A percentile compares a stretch with the other conserved stretches of the same genome.
These are phyloP conservation scores for Elanoides forficatus DNA, from an alignment of 2,113 vertebrate genomes.

Conservation along the genomic window DNA sequence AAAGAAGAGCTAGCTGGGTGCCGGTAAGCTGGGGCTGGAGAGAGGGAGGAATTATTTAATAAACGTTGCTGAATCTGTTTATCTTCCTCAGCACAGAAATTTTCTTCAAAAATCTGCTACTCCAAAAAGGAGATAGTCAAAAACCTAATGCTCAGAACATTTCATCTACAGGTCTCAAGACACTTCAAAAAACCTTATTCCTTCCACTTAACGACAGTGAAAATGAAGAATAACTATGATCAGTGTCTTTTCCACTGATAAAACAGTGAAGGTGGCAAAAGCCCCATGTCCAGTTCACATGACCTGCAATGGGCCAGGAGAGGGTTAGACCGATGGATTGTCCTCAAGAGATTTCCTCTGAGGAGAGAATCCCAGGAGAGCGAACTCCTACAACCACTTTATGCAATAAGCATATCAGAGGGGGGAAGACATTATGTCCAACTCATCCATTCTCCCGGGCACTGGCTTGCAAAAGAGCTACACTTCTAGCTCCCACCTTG, in stretches of 20 bases:
- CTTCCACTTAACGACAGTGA: not conserved
- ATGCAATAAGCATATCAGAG: not conserved
- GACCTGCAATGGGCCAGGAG: not conserved
- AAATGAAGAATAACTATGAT: not conserved
- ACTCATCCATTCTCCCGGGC: not conserved
- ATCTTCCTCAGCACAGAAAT: not conserved
- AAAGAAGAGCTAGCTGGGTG: not conserved
- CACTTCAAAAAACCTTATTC: not conserved
- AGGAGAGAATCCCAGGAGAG: not conserved
- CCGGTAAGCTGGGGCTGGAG: not conserved
- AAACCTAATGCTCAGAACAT: not conserved
- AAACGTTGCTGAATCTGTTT: not conserved
- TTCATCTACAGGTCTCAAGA: not conserved
- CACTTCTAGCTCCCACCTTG: not conserved
- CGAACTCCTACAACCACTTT: not conserved
- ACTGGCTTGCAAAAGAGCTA: not conserved
- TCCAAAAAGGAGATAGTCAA: not conserved
- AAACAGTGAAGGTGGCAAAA: not conserved
- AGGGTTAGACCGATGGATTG: not conserved
- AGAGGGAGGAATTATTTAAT: not conserved
- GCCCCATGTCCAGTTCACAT: rapidly evolving
- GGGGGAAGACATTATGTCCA: not conserved
- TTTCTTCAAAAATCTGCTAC: not conserved
- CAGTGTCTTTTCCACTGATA: not conserved
- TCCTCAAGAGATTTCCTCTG: not conserved